phyloP scores from a whole-genome alignment of 1,140 invertebrate genomes.

The Heliothis virescens region DNA sequence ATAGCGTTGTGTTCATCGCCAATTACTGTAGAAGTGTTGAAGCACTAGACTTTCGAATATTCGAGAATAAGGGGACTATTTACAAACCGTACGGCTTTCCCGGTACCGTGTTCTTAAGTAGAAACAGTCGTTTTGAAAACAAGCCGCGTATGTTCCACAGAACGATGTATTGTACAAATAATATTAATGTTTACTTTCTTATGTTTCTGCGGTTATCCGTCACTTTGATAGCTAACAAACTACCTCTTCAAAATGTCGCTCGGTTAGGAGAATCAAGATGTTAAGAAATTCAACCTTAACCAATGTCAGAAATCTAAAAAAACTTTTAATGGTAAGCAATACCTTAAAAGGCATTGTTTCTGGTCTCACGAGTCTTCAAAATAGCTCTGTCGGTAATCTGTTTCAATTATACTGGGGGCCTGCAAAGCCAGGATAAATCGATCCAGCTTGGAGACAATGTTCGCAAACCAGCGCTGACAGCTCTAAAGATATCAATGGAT shows the following conservation, averaged over 20 bases:
- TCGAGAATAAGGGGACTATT: slow-evolving; percentile 57
- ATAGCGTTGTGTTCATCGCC: not conserved
- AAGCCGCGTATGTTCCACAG: slow-evolving; percentile 62
- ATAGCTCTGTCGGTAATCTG: not conserved
- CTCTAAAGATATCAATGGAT: not conserved
- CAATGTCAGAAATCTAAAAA: not conserved
- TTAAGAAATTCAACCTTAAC: not conserved
- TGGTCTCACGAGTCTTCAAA: no score
- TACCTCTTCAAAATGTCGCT: not conserved
- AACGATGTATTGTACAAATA: slow-evolving; percentile 62
- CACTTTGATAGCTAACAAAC: not conserved
- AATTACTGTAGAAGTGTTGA: slow-evolving; percentile 5
- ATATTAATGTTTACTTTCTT: slow-evolving; percentile 51
- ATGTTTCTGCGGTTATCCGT: slow-evolving; percentile 28
- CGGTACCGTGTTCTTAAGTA: slow-evolving; percentile 60
- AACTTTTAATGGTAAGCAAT: no score
- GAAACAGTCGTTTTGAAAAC: slow-evolving; percentile 73
- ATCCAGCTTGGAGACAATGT: slow-evolving; percentile 1
- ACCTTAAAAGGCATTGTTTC: no score
- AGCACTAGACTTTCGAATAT: slow-evolving; percentile 33
- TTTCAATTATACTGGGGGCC: slow-evolving; percentile 16
- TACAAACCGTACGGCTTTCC: slow-evolving; percentile 60
- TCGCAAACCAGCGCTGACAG: slow-evolving; percentile 1
- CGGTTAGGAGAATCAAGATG: not conserved
- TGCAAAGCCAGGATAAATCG: not conserved